Evolutionary conservation across 2,797 vertebrate species (phyloP), one percentile per base, ranked within the genome.

Genomic region (Pangasius djambal): DNA sequence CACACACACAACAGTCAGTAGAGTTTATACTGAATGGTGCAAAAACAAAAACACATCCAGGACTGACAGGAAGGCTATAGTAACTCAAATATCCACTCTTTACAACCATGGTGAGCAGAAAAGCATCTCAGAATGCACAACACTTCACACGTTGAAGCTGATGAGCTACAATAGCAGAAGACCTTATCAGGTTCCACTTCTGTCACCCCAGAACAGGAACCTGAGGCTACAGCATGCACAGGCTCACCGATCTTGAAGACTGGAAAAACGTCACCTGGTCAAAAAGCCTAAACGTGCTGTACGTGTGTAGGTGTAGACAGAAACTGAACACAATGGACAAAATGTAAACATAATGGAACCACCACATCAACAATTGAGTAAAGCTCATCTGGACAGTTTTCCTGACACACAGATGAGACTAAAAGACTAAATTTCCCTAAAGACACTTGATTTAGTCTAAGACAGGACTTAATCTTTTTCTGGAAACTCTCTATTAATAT

Each of bases 301-400:
- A 13, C 13, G 55, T 34, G 8, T 83, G n/a, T 37, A 59, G 77
- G n/a, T 52, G n/a, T 1, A 57, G n/a, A 20, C 15, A 57, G 79
- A 82, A 61, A 82, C 31, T 82, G 31, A 37, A 61, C 79, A 82
- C 31, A 59, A 37, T 13, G 34, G 52, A 59, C 52, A 87, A 87
- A 52, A 48, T 28, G 28, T 48, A 6, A 75, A 75, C 57, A 31
- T 61, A n/a, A 61, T 10, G 31, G 7, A 77, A 48, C 55, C 40
- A 63, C 57, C 78, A 18, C 0, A 3, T 3, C n/a, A 61, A 12
- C 50, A 82, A 31, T 0, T 31, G 13, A 55, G 31, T 59, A 81
- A 57, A 59, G 55, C 20, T 37, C 40, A 59, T 18, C 63, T 4
- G 13, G 28, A n/a, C 55, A 40, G 10, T 37, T 83, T 34, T 74